Evolutionary conservation across 2,888 invertebrate species (phyloP), one percentile per base, ranked within the genome.

Genomic region (Limenitis camilla): DNA sequence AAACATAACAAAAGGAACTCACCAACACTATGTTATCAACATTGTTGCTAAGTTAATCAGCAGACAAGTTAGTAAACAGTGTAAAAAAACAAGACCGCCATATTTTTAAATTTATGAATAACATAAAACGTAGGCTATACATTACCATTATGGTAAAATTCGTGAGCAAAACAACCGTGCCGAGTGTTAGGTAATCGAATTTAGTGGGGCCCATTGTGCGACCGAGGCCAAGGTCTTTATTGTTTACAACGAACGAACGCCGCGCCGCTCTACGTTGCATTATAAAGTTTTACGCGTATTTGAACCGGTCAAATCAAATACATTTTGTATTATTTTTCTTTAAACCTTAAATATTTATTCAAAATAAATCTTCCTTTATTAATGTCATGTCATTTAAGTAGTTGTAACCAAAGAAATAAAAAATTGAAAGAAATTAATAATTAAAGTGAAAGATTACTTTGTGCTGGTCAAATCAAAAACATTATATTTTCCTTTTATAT

Each of bases 161-260:
- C 80, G 79, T 81, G 78, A 79, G 73, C 76, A 68, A 77, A 76
- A 75, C 76, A 79, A 73, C 72, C 71, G 71, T 55, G 58, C 53
- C 58, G 69, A 66, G 66, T 69, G 73, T 82, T 81, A 78, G 69
- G 73, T 81, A 80, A 84, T 80, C 79, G 76, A 81, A 82, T 85
- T 81, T 78, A 71, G 79, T 75, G 78, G 72, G 76, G 76, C 76
- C 80, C 72, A 84, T 84, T 85, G 82, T 85, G 72, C 69, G 59
- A 56, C 60, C 68, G 76, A 75, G 82, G 84, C 83, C 86, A 86
- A 87, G 86, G 86, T 69, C 81, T 71, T 60, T 45, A 65, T 71
- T 87, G 85, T 87, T 87, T 85, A 86, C 83, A 77, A 74, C 74
- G 74, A 77, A 74, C 74, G 74, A 70, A 33, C 48, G 42, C 40